Base-by-base conservation (phyloP, 2,797 vertebrate genomes). In the Sarcophilus harrisii region DNA sequence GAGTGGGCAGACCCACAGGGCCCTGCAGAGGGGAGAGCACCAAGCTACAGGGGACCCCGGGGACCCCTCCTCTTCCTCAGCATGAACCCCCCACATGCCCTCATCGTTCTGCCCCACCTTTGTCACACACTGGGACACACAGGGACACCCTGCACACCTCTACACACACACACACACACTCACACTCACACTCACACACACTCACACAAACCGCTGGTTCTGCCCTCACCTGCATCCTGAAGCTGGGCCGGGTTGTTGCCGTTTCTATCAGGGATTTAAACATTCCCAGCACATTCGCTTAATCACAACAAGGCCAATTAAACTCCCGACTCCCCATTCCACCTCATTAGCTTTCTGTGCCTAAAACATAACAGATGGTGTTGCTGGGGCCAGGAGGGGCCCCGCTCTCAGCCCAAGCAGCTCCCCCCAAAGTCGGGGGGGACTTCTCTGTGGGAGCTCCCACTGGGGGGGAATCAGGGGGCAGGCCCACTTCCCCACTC, bases 241-340 rank as follows among this genome's bases (percentile, higher is more conserved):
- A 52, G 52, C 52, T 52, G 52, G 52, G 52, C 52, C 52, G 52
- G 52, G 4, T 52, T 52, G 52, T 52, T 52, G 52, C 98, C 98
- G 98, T 98, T 98, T 98, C 98, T 98, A 97, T 98, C 98, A 98
- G 98, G 98, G 98, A 98, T 98, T 98, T 98, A 98, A 98, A 98
- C 98, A 99, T 99, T 99, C 99, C 98, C 98, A 98, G 98, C 98
- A 99, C 98, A 99, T 99, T 98, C 97, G 98, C 98, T 98, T 99
- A 99, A 99, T 99, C 99, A 99, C 99, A 99, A 99, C 98, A 99
- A 99, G 98, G 98, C 98, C 98, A 99, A 99, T 99, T 99, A 99
- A 99, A 98, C 98, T 98, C 98, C 98, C 98, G 98, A 98, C 98
- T 99, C 98, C 97, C 98, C 98, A 99, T 99, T 99, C 99, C 98